A percentile compares a stretch with the other conserved stretches of the same genome.
Evolutionary conservation across 2,888 invertebrate genomes (phyloP).

Genomic region (Mimas tiliae): DNA sequence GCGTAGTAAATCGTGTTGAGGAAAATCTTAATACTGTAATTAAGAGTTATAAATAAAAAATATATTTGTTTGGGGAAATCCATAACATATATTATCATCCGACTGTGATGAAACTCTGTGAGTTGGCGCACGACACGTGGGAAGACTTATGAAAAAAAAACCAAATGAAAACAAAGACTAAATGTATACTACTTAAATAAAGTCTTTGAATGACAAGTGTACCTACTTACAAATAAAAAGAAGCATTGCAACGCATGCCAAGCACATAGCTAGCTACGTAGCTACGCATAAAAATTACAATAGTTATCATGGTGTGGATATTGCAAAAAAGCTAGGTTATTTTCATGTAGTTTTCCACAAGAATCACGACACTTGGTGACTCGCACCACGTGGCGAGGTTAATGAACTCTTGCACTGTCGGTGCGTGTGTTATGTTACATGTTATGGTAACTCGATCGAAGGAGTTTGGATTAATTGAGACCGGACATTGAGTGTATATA

Average conservation of each 20-base stretch:
- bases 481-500: not conserved
- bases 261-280: too few relatives aligned
- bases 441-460: not conserved
- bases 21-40: not conserved
- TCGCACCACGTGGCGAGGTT: slow-evolving; percentile 17
- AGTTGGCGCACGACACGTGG: too few relatives aligned
- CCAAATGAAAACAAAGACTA: too few relatives aligned
- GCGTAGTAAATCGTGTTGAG: not conserved
- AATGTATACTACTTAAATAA: too few relatives aligned
- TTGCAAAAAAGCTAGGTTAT: slow-evolving; percentile 17
- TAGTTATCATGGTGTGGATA: not conserved
- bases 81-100: too few relatives aligned
- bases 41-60: not conserved
- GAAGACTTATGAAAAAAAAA: too few relatives aligned
- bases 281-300: not conserved
- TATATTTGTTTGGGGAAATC: too few relatives aligned
- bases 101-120: too few relatives aligned
- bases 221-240: too few relatives aligned
- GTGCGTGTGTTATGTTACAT: slow-evolving; percentile 8
- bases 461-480: not conserved
- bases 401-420: not conserved
- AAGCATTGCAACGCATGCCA: too few relatives aligned
- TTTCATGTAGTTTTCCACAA: slow-evolving; percentile 14
- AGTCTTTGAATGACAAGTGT: too few relatives aligned
- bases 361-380: slow-evolving; percentile 7